These are phyloP conservation scores for Rhinopithecus roxellana DNA, from an alignment of 2,113 vertebrate genomes.

Conservation along the genomic window DNA sequence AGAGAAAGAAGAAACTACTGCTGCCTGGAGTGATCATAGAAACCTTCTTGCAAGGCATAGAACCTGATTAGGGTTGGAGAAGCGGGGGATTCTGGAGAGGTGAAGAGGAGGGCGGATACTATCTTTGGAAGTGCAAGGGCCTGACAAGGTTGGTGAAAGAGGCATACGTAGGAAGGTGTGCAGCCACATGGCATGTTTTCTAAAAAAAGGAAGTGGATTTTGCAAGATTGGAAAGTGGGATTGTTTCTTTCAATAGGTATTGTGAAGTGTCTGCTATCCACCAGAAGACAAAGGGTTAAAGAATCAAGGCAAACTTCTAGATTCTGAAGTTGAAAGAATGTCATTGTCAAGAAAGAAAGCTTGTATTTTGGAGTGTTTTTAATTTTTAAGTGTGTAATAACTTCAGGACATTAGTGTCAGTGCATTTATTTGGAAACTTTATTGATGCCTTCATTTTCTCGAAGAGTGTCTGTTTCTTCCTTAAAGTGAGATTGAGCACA, in stretches of 20 bases:
- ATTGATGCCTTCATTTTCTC: background rate
- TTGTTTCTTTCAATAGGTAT: background rate
- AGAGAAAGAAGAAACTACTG: background rate
- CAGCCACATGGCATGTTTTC: background rate
- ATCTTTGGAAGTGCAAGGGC: background rate
- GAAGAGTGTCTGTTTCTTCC: background rate
- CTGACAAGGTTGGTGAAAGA: background rate
- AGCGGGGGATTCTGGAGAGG: background rate
- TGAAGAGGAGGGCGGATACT: background rate
- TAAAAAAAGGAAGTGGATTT: background rate
- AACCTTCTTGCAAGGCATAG: background rate
- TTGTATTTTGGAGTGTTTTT: background rate
- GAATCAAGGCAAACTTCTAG: background rate
- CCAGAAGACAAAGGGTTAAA: background rate
- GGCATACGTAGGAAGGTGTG: rapidly evolving
- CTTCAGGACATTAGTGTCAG: background rate
- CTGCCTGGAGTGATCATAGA: background rate
- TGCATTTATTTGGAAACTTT: background rate
- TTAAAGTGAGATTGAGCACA: background rate
- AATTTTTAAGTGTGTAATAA: background rate
- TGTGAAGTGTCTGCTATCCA: background rate
- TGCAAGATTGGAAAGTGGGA: background rate
- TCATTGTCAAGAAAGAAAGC: background rate
- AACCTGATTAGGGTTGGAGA: background rate
- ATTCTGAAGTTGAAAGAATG: background rate